Conservation (phyloP, 2,113 vertebrate species). For the Forbesichthys agassizii region DNA sequence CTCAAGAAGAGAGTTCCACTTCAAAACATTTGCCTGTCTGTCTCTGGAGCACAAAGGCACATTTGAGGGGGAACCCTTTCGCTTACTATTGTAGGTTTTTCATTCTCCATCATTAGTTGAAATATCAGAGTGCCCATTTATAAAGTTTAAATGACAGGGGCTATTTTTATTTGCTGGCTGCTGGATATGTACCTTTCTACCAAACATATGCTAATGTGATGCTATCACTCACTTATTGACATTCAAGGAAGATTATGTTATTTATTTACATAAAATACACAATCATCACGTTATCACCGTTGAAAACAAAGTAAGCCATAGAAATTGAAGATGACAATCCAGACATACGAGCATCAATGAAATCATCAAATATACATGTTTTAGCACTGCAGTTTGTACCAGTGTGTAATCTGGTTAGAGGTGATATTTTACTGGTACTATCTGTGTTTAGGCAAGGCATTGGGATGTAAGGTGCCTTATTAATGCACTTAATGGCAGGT, state of each 20-base stretch:
- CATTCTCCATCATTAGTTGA: background rate
- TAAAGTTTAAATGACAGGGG: background rate
- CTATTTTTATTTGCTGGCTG: background rate
- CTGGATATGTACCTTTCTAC: background rate
- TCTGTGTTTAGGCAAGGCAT: too few relatives aligned
- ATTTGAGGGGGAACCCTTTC: background rate
- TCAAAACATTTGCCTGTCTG: background rate
- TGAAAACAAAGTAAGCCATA: too few relatives aligned
- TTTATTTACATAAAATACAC: too few relatives aligned
- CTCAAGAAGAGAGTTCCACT: background rate
- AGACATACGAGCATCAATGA: too few relatives aligned
- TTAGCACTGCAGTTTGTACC: too few relatives aligned
- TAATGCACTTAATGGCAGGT: background rate
- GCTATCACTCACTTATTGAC: too few relatives aligned
- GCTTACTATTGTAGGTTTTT: background rate
- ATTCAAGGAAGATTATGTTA: too few relatives aligned
- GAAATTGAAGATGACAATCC: too few relatives aligned
- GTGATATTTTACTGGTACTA: too few relatives aligned
- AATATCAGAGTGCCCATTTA: background rate
- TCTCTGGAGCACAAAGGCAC: background rate
- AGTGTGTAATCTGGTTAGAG: too few relatives aligned
- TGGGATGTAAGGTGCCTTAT: background rate
- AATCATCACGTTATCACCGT: too few relatives aligned
- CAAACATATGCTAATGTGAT: background rate
- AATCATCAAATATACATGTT: too few relatives aligned